Percentiles rank a stretch among this genome's conserved stretches.
These are phyloP conservation scores for Caenorhabditis sp. DNA, from an alignment of 2,888 invertebrate species.

Conservation along the genomic window DNA sequence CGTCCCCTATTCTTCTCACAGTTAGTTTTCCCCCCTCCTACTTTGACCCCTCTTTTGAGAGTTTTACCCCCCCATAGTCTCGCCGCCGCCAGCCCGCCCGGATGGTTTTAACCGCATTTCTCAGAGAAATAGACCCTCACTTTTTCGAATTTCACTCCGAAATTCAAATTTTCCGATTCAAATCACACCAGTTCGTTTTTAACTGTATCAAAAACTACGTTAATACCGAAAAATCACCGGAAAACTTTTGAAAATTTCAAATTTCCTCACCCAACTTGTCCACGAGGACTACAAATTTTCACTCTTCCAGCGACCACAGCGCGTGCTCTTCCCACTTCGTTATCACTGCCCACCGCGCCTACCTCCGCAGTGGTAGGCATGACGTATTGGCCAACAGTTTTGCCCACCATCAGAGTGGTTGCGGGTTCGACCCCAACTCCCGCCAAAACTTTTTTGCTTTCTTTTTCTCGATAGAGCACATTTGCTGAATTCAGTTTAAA, in stretches of 20 bases:
- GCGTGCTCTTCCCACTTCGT: neutral
- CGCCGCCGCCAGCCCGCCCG: no score
- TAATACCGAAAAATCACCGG: no score
- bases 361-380: neutral
- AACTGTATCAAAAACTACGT: no score
- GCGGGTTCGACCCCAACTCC: neutral
- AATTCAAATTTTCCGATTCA: no score
- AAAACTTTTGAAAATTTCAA: neutral
- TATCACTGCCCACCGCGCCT: neutral
- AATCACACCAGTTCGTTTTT: no score
- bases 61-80: no score
- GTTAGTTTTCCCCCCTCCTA: conserved; percentile 20
- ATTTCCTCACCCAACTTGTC: neutral
- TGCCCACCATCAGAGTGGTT: neutral
- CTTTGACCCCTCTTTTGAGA: no score
- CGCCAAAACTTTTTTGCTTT: neutral
- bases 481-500: no score
- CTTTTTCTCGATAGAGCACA: neutral
- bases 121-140: no score
- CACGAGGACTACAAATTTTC: neutral
- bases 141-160: no score
- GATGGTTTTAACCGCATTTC: no score
- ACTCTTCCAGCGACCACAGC: neutral
- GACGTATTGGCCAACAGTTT: neutral
- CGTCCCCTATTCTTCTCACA: conserved; percentile 3